These are phyloP conservation scores for Cryptotis parvus DNA, from an alignment of 2,113 vertebrate genomes.

Conservation along the genomic window DNA sequence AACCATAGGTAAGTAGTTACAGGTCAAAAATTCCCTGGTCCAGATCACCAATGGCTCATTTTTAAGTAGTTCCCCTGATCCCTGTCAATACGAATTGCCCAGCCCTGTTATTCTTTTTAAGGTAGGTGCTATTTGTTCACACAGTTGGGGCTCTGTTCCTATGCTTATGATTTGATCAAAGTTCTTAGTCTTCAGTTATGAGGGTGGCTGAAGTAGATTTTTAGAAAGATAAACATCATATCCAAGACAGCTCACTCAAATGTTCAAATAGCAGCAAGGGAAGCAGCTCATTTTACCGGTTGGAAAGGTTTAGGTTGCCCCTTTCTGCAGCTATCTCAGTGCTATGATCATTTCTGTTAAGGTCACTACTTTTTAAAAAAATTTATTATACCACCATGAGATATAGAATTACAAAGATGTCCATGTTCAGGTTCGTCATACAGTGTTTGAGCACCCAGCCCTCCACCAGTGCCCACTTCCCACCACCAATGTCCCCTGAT, in stretches of 20 bases:
- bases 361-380: no score
- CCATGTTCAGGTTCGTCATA: no score
- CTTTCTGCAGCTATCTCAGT: neutral
- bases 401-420: no score
- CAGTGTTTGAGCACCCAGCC: no score
- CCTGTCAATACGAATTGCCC: neutral
- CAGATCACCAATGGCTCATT: neutral
- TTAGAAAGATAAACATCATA: constrained; percentile 12
- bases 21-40: neutral
- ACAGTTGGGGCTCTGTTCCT: neutral
- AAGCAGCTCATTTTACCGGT: neutral
- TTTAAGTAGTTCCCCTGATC: neutral
- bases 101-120: neutral
- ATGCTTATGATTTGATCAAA: neutral
- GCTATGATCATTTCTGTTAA: no score
- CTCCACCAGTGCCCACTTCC: no score
- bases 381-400: no score
- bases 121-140: neutral
- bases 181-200: neutral
- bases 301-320: neutral
- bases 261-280: neutral
- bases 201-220: neutral
- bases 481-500: no score
- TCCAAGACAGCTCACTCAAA: neutral
- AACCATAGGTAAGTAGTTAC: constrained; percentile 14